Conservation (phyloP, 2,113 vertebrate species). For the Melanerpes aurifrons region DNA sequence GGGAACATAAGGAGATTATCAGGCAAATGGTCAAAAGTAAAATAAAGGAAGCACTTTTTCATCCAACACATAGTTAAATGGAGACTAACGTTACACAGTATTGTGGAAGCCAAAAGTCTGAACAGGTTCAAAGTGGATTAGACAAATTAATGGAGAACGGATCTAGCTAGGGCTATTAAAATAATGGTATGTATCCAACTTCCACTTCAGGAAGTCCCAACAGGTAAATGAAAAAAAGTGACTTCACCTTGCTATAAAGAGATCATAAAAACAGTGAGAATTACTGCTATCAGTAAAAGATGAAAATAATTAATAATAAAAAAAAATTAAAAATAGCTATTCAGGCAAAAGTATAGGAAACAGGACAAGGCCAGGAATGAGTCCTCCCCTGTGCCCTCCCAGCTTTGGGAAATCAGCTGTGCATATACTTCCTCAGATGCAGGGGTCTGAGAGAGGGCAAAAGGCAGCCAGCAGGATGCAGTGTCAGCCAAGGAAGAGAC, state of each 20-base stretch:
- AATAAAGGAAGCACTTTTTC: slow-evolving; percentile 40
- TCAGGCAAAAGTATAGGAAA: slow-evolving; percentile 15
- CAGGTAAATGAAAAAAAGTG: slow-evolving; percentile 21
- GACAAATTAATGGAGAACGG: slow-evolving; percentile 26
- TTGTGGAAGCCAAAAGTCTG: not conserved
- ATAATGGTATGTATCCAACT: not conserved
- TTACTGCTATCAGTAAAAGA: not conserved
- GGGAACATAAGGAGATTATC: slow-evolving; percentile 2
- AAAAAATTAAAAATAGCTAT: not conserved
- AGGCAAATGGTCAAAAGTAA: not conserved
- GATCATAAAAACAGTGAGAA: not conserved
- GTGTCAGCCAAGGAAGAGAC: slow-evolving; percentile 45
- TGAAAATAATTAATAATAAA: too few relatives aligned
- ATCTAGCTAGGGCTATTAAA: slow-evolving; percentile 21
- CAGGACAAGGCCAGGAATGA: not conserved
- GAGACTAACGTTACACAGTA: not conserved
- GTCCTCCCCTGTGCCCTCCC: not conserved
- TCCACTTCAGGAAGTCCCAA: slow-evolving; percentile 11
- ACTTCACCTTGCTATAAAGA: not conserved
- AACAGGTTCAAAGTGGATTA: slow-evolving; percentile 16
- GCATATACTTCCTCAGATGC: slow-evolving; percentile 25
- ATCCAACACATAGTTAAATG: slow-evolving; percentile 25
- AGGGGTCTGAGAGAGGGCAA: slow-evolving; percentile 57
- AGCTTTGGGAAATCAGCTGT: slow-evolving; percentile 44
- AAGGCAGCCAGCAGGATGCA: slow-evolving; percentile 22